phyloP scores from a whole-genome alignment of 2,797 vertebrate genomes.

The Malacoraja senta region DNA sequence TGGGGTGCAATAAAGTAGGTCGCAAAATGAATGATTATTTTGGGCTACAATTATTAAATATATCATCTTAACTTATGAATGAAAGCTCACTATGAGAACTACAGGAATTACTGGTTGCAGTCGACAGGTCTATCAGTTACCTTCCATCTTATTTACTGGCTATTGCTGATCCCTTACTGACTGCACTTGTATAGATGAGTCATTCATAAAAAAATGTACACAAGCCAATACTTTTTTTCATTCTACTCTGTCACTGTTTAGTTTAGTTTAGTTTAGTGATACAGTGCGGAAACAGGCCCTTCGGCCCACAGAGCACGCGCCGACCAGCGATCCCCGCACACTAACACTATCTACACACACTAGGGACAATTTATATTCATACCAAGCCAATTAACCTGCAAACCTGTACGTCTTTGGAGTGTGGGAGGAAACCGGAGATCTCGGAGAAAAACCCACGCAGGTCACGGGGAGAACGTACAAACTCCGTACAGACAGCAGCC shows the following conservation, averaged over 20 bases:
- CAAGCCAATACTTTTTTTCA: conserved; percentile 1
- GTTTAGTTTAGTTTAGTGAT: too few relatives aligned
- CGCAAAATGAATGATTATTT: background rate
- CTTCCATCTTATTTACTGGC: background rate
- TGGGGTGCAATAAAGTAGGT: background rate
- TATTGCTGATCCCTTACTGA: background rate
- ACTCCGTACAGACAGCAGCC: too few relatives aligned
- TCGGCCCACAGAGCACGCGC: too few relatives aligned
- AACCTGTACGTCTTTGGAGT: too few relatives aligned
- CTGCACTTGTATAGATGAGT: background rate
- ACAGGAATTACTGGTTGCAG: background rate
- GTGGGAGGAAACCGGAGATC: too few relatives aligned
- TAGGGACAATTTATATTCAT: too few relatives aligned
- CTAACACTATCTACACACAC: too few relatives aligned
- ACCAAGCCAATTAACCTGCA: too few relatives aligned
- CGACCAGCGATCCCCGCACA: too few relatives aligned
- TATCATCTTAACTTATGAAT: background rate
- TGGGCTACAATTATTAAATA: background rate
- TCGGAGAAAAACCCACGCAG: too few relatives aligned
- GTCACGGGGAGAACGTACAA: too few relatives aligned
- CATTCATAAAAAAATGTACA: conserved; percentile 11
- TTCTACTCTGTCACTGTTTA: background rate
- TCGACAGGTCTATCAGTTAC: background rate
- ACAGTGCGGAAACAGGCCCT: too few relatives aligned
- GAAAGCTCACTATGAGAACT: background rate